These are phyloP conservation scores for Drosophila atripex DNA, from an alignment of 2,888 invertebrate genomes.

Conservation along the genomic window DNA sequence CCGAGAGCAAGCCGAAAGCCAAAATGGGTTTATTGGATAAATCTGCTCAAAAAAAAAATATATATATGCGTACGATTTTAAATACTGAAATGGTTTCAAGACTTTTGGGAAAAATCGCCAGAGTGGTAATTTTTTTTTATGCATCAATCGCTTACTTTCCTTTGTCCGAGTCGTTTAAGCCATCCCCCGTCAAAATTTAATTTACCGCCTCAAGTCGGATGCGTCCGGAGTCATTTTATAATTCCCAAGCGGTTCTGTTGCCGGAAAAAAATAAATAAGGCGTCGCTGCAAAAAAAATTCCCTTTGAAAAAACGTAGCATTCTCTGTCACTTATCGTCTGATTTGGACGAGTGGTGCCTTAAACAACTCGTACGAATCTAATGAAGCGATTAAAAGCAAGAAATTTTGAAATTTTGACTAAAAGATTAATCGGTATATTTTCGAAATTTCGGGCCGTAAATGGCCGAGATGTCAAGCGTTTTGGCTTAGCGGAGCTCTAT, in stretches of 20 bases:
- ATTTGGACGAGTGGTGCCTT: background rate
- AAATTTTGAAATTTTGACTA: too few species aligned
- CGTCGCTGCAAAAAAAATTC: background rate
- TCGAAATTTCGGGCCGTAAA: background rate
- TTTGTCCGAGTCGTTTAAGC: background rate
- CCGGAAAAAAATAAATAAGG: background rate
- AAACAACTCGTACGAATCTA: too few species aligned
- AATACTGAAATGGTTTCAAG: background rate
- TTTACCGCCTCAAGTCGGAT: too few species aligned
- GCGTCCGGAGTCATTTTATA: background rate
- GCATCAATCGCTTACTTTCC: background rate
- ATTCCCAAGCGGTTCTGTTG: background rate
- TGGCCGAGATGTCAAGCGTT: background rate
- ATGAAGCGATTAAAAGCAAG: too few species aligned
- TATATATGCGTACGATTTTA: slow-evolving; percentile 36
- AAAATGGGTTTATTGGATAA: slow-evolving; percentile 21
- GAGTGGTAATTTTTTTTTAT: too few species aligned
- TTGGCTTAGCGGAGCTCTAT: background rate
- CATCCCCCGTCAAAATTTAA: background rate
- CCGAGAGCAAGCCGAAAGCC: slow-evolving; percentile 19
- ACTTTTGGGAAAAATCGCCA: too few species aligned
- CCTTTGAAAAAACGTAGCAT: background rate
- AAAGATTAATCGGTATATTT: too few species aligned
- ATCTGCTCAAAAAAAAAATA: slow-evolving; percentile 56
- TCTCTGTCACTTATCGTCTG: background rate